These are phyloP conservation scores for Ophioninae sp. DNA, from an alignment of 2,888 invertebrate species.

Conservation along the genomic window DNA sequence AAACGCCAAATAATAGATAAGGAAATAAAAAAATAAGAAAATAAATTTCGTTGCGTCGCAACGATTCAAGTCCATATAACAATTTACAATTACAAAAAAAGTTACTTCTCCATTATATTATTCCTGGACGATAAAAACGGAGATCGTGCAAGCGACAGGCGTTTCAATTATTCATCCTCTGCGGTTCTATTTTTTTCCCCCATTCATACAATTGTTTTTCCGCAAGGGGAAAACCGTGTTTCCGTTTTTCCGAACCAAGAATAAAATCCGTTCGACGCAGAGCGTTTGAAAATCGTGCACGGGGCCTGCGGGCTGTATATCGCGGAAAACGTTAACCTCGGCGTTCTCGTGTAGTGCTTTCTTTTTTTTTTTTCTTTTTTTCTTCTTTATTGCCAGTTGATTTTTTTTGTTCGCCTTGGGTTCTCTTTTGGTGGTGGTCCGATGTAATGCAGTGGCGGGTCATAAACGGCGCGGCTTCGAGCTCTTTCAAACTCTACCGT, in stretches of 20 bases:
- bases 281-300: neutral
- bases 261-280: neutral
- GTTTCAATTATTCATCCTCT: neutral
- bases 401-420: too few species aligned
- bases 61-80: too few species aligned
- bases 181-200: too few species aligned
- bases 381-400: too few species aligned
- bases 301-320: neutral
- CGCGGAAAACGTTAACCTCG: constrained; percentile 10
- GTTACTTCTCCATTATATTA: neutral
- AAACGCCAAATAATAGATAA: too few species aligned
- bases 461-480: constrained; percentile 43
- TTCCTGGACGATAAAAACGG: neutral
- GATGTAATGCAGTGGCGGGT: constrained; percentile 39
- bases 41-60: too few species aligned
- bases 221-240: too few species aligned
- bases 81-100: neutral
- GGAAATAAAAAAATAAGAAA: too few species aligned
- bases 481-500: constrained; percentile 37
- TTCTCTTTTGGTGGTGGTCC: constrained; percentile 11
- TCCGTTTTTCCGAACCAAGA: neutral
- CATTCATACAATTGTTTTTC: neutral
- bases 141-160: too few species aligned
- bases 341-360: neutral
- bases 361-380: neutral